A percentile compares a stretch with the other conserved stretches of the same genome.
Evolutionary conservation across 1,140 invertebrate species (phyloP).

Genomic region (Sycophaga agraensis): DNA sequence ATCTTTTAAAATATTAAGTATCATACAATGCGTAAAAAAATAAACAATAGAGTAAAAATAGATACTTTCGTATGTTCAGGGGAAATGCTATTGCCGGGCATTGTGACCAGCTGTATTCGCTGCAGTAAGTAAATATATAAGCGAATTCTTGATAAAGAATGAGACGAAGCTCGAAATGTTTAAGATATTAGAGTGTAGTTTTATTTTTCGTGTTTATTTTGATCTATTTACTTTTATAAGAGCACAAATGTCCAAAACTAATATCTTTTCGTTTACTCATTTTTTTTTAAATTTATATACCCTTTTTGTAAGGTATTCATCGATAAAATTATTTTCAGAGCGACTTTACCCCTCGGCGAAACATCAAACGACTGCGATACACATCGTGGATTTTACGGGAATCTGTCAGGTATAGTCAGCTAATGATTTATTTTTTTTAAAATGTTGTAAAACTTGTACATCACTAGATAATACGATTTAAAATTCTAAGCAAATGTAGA

Average conservation of each 20-base stretch:
- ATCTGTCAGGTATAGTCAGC: constrained; percentile 51
- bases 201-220: constrained; percentile 34
- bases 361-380: constrained; percentile 59
- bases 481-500: not conserved
- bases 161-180: constrained; percentile 27
- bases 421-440: constrained; percentile 1
- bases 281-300: not conserved
- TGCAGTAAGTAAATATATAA: constrained; percentile 56
- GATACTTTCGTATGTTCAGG: constrained; percentile 56
- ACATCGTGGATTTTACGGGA: constrained; percentile 50
- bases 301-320: not conserved
- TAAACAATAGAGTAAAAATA: constrained; percentile 27
- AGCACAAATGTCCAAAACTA: constrained; percentile 17
- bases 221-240: constrained; percentile 16
- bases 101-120: constrained; percentile 59
- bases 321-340: constrained; percentile 59
- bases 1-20: not conserved
- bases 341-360: constrained; percentile 75
- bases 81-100: constrained; percentile 58
- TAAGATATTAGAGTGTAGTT: constrained; percentile 34
- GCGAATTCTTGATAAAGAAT: constrained; percentile 26
- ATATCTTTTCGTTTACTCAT: constrained; percentile 18
- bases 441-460: constrained; percentile 21
- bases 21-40: constrained; percentile 5
- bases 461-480: not conserved